Conservation (phyloP, 2,113 vertebrate species). For the Sporophila hypoxantha region DNA sequence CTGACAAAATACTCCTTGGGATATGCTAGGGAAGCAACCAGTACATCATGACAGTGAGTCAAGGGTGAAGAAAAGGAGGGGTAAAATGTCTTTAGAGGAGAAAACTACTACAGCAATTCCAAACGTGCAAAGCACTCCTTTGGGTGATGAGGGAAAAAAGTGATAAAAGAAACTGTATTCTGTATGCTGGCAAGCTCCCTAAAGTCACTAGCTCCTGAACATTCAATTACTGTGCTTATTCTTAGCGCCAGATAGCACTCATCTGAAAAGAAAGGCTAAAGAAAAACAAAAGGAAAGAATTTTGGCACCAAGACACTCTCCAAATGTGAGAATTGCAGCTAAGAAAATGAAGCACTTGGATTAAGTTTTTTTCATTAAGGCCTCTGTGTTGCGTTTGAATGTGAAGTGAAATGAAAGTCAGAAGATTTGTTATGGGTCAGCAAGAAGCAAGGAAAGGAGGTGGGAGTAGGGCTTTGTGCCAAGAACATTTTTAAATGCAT, state of each 20-base stretch:
- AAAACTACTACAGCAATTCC: neutral
- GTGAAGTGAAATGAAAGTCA: constrained; percentile 34
- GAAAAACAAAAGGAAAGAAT: neutral
- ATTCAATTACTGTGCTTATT: neutral
- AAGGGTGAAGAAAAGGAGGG: neutral
- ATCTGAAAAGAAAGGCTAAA: neutral
- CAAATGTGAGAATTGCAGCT: neutral
- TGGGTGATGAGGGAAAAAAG: neutral
- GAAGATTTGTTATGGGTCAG: constrained; percentile 31
- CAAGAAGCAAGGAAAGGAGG: constrained; percentile 19
- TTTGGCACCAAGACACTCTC: neutral
- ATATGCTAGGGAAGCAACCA: neutral
- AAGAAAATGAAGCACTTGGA: neutral
- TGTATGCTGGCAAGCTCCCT: neutral
- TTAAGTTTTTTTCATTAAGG: neutral
- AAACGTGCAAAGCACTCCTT: neutral
- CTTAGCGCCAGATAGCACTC: neutral
- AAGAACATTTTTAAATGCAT: constrained; percentile 33
- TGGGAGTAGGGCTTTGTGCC: neutral
- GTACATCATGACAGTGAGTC: neutral
- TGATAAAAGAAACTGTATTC: neutral
- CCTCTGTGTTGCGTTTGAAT: neutral
- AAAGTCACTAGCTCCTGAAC: neutral
- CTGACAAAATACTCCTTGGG: neutral
- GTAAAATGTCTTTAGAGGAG: neutral